These are phyloP conservation scores for Drosophila neonasuta DNA, from an alignment of 2,888 invertebrate species.

Conservation along the genomic window DNA sequence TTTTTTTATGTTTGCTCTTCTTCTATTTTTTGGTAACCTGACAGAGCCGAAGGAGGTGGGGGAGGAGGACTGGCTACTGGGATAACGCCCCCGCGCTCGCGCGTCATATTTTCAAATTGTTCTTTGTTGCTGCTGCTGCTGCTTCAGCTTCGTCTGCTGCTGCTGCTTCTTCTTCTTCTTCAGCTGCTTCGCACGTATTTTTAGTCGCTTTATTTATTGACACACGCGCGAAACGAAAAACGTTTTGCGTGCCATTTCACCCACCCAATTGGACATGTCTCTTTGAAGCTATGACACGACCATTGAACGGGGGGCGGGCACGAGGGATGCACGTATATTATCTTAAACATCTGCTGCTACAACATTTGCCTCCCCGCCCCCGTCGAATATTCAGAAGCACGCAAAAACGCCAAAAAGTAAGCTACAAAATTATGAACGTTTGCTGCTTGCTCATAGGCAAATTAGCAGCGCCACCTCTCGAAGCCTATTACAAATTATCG, in stretches of 20 bases:
- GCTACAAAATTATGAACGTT: slow-evolving; percentile 26
- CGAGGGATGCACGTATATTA: slow-evolving; percentile 1
- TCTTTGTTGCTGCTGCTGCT: slow-evolving; percentile 8
- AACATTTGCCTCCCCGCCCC: too few relatives aligned
- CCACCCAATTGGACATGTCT: slow-evolving; percentile 24
- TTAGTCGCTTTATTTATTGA: slow-evolving; percentile 71
- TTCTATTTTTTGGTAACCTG: slow-evolving; percentile 22
- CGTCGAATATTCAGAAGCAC: background rate
- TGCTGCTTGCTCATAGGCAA: background rate
- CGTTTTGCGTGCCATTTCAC: slow-evolving; percentile 39
- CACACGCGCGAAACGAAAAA: slow-evolving; percentile 62
- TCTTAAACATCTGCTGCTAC: slow-evolving; percentile 15
- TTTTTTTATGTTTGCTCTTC: background rate
- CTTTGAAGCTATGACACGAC: background rate
- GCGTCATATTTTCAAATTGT: slow-evolving; percentile 56
- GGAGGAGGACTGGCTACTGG: slow-evolving; percentile 3
- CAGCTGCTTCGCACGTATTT: slow-evolving; percentile 57
- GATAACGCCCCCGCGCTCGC: slow-evolving; percentile 42
- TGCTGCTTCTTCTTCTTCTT: slow-evolving; percentile 37
- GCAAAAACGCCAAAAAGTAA: slow-evolving; percentile 40
- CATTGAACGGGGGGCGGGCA: too few relatives aligned
- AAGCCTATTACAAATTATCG: background rate
- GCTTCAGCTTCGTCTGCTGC: slow-evolving; percentile 6
- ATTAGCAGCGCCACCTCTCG: background rate
- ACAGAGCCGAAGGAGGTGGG: slow-evolving; percentile 4